These are phyloP conservation scores for Exephanes ischioxanthus DNA, from an alignment of 2,888 invertebrate species.

Conservation along the genomic window DNA sequence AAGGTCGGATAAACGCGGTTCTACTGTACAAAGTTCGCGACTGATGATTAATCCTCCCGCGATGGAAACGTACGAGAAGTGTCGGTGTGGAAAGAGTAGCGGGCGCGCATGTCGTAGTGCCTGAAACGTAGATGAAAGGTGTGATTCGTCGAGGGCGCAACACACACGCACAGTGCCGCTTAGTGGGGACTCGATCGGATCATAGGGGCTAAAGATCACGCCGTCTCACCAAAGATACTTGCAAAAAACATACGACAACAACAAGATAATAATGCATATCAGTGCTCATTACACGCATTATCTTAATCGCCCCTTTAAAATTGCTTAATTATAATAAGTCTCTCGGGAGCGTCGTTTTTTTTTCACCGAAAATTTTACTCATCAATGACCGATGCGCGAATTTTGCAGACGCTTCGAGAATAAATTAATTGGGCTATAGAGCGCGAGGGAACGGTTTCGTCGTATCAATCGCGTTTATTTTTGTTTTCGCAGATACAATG, in stretches of 20 bases:
- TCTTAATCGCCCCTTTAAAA: conserved; percentile 18
- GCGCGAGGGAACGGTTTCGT: background rate
- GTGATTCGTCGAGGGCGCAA: too few relatives aligned
- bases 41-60: background rate
- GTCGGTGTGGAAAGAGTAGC: too few relatives aligned
- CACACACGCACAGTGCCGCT: too few relatives aligned
- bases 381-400: background rate
- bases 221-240: conserved; percentile 8
- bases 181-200: too few relatives aligned
- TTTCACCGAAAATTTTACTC: conserved; percentile 13
- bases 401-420: conserved; percentile 33
- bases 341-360: background rate
- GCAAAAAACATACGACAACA: conserved; percentile 33
- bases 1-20: too few relatives aligned
- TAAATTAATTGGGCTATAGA: conserved; percentile 9
- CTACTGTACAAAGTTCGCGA: background rate
- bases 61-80: too few relatives aligned
- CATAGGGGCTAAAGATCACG: conserved; percentile 1
- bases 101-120: too few relatives aligned
- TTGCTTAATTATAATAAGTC: conserved; percentile 20
- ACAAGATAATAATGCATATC: conserved; percentile 34
- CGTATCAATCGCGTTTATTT: background rate
- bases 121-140: too few relatives aligned
- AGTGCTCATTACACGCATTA: conserved; percentile 28
- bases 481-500: conserved; percentile 14